Base-by-base conservation (phyloP, 2,888 invertebrate genomes). In the Oligia strigilis region DNA sequence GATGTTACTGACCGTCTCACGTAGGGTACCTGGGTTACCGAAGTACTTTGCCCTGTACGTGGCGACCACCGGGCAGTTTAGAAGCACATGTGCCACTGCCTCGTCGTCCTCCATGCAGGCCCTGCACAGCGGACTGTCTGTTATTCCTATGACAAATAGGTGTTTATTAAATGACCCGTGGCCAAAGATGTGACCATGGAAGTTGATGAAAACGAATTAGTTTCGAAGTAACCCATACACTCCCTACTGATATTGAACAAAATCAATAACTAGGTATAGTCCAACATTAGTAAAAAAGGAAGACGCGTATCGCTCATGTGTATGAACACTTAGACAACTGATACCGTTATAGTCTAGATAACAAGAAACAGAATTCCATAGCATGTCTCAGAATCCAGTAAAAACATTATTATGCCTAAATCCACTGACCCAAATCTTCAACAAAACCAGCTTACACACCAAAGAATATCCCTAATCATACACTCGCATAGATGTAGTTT, bases 401-500 rank as follows among this genome's bases (percentile, higher is more conserved):
- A 76, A 76, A 80, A 82, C 49, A 85, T 55, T 79, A 64, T 66
- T 23, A 62, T 58, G 36, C 75, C 52, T 29, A 75, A 75, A 64
- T 23, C 74, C 46, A 70, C n/a, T 81, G 85, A 84, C 80, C 85
- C 65, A 84, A 46, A 84, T 80, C 55, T 58, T 36, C n/a, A 58
- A 80, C 67, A 72, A 72, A 72, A 72, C 80, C 77, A 77, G 60
- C 43, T 75, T 66, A 60, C 72, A 67, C 70, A 55, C 72, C 55
- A 75, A 75, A 70, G 62, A 72, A 85, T 77, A 87, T 77, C 62
- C 80, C 60, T 75, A 87, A 87, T 82, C 75, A 43, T 77, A 76
- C 75, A 66, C 72, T 76, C 70, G 40, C 76, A 76, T 72, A 83
- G 79, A 87, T 71, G 78, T 82, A 84, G 76, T 86, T 82, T 87